Percentiles rank a stretch among this genome's conserved stretches.
These are phyloP conservation scores for Tauraco hartlaubi DNA, from an alignment of 2,797 vertebrate species.

Conservation along the genomic window DNA sequence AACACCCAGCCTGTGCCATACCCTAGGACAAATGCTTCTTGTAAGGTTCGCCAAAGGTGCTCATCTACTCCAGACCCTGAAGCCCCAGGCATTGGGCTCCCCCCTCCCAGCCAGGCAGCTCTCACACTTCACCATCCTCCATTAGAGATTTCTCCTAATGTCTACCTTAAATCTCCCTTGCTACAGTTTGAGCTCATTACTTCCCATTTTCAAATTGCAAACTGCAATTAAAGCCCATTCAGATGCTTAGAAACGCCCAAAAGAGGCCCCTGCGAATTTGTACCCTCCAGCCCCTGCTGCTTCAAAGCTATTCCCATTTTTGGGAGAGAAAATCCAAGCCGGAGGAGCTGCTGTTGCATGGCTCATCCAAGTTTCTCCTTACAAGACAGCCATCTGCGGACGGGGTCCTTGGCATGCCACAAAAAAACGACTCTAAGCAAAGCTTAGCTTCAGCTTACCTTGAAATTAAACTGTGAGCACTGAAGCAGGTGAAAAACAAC, in stretches of 20 bases:
- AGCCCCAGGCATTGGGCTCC: not conserved
- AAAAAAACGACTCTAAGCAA: not conserved
- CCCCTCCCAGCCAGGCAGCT: not conserved
- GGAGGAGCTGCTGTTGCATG: not conserved
- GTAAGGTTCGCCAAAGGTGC: not conserved
- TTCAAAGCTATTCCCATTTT: not conserved
- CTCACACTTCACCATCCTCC: not conserved
- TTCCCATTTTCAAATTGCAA: not conserved
- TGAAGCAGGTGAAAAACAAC: not conserved
- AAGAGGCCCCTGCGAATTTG: not conserved
- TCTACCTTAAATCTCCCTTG: not conserved
- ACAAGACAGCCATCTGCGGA: not conserved
- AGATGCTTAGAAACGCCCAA: rapidly evolving
- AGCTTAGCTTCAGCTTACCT: not conserved
- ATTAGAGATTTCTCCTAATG: not conserved
- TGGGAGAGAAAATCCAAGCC: not conserved
- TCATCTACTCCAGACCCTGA: not conserved
- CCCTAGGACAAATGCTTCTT: not conserved
- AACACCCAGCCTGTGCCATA: not conserved
- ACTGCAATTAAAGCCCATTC: not conserved
- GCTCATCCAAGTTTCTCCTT: not conserved
- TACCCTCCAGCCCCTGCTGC: not conserved
- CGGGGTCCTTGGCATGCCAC: rapidly evolving
- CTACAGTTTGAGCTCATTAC: not conserved
- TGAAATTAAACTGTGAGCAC: not conserved